A percentile compares a stretch with the other conserved stretches of the same genome.
Conservation (phyloP, 2,113 vertebrate genomes). For the Setophaga petechia region DNA sequence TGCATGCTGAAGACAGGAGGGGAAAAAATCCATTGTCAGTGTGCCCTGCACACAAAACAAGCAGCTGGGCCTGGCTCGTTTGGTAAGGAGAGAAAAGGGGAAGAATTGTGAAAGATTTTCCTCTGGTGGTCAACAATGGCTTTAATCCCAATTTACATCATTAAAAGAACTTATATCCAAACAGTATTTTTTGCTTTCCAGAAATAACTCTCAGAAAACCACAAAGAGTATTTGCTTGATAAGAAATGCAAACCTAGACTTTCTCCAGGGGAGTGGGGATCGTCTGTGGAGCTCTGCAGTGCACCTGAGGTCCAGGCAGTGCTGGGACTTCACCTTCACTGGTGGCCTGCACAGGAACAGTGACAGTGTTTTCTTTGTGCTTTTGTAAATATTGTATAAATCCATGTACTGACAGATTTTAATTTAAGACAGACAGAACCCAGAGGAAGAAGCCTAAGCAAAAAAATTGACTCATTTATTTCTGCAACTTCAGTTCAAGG, state of each 20-base stretch:
- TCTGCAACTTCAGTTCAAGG: neutral
- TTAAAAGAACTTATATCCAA: neutral
- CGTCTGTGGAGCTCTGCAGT: neutral
- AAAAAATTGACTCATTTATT: neutral
- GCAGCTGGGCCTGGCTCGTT: neutral
- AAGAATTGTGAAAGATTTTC: neutral
- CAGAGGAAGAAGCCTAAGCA: neutral
- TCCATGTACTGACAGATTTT: neutral
- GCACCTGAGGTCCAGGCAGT: accelerated
- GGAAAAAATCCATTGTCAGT: accelerated
- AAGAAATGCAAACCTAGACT: neutral
- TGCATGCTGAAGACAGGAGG: neutral
- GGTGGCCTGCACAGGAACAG: neutral
- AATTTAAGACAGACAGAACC: neutral
- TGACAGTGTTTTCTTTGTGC: neutral
- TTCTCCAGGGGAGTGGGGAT: neutral
- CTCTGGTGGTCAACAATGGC: accelerated
- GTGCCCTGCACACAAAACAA: neutral
- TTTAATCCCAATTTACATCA: neutral
- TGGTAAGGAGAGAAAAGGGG: neutral
- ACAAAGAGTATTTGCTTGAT: neutral
- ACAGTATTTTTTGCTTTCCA: neutral
- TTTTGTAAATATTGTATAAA: neutral
- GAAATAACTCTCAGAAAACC: neutral
- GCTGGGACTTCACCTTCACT: neutral